Evolutionary conservation across 1,140 invertebrate genomes (phyloP).

Genomic region (Drosophila ananassae): DNA sequence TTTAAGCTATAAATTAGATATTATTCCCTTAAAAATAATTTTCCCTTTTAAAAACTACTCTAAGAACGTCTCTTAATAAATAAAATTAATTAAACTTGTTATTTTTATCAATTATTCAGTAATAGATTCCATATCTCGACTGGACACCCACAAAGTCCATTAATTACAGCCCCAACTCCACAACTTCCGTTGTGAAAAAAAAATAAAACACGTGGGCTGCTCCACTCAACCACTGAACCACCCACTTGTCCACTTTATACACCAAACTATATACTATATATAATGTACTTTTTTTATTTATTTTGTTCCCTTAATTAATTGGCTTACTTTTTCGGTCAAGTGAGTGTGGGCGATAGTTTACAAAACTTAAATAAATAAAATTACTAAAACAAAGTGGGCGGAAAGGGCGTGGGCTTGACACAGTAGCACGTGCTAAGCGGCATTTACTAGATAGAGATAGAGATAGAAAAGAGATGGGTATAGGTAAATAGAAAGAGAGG

Average conservation of each 20-base stretch:
- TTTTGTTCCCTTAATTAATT: conserved; percentile 18
- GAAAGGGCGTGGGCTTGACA: conserved; percentile 3
- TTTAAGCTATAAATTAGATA: no score
- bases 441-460: neutral
- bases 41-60: no score
- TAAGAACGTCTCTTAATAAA: no score
- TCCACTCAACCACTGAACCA: conserved; percentile 17
- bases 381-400: conserved; percentile 1
- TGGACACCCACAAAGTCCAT: conserved; percentile 36
- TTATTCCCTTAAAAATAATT: no score
- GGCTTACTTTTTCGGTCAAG: conserved; percentile 6
- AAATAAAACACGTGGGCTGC: conserved; percentile 23
- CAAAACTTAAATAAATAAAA: conserved; percentile 2
- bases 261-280: neutral
- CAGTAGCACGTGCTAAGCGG: conserved; percentile 34
- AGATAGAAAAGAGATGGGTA: neutral
- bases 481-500: neutral
- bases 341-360: conserved; percentile 5
- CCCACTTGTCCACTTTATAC: conserved; percentile 9
- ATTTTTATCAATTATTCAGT: neutral
- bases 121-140: neutral
- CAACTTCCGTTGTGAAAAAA: conserved; percentile 27
- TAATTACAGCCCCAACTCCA: neutral
- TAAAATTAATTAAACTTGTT: neutral
- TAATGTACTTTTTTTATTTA: neutral